phyloP scores from a whole-genome alignment of 2,888 invertebrate species.

The Perdita meconis region DNA sequence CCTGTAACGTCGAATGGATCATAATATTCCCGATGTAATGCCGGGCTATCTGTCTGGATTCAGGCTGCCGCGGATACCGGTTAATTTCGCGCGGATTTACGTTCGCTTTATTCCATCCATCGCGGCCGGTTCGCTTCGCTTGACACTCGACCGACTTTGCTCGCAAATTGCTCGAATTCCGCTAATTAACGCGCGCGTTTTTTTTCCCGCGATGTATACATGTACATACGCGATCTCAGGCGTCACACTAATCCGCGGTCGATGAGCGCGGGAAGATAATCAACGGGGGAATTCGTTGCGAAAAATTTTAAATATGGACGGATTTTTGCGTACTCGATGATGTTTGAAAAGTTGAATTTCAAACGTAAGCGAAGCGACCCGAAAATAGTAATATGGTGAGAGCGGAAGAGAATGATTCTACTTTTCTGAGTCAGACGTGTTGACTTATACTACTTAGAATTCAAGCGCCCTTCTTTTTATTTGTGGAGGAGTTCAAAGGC shows the following conservation, averaged over 20 bases:
- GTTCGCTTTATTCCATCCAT: constrained; percentile 7
- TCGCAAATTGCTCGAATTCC: neutral
- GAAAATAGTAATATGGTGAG: too few species aligned
- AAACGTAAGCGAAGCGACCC: too few species aligned
- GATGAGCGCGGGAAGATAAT: neutral
- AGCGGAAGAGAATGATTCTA: too few species aligned
- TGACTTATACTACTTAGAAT: too few species aligned
- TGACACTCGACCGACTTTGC: constrained; percentile 4
- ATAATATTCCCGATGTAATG: constrained; percentile 76
- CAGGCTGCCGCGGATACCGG: constrained; percentile 52
- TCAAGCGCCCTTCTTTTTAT: too few species aligned
- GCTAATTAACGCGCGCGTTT: constrained; percentile 12
- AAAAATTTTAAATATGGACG: neutral
- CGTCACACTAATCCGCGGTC: too few species aligned
- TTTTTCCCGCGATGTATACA: neutral
- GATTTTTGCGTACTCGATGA: neutral
- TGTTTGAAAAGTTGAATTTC: too few species aligned
- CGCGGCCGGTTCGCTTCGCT: neutral
- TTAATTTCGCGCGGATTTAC: constrained; percentile 73
- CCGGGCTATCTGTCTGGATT: constrained; percentile 76
- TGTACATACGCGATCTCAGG: neutral
- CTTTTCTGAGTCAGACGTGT: too few species aligned
- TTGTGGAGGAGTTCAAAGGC: too few species aligned
- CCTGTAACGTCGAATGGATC: constrained; percentile 77
- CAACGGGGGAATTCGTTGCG: neutral